These are phyloP conservation scores for Prosopocoilus inquinatus DNA, from an alignment of 2,888 invertebrate species.

Conservation along the genomic window DNA sequence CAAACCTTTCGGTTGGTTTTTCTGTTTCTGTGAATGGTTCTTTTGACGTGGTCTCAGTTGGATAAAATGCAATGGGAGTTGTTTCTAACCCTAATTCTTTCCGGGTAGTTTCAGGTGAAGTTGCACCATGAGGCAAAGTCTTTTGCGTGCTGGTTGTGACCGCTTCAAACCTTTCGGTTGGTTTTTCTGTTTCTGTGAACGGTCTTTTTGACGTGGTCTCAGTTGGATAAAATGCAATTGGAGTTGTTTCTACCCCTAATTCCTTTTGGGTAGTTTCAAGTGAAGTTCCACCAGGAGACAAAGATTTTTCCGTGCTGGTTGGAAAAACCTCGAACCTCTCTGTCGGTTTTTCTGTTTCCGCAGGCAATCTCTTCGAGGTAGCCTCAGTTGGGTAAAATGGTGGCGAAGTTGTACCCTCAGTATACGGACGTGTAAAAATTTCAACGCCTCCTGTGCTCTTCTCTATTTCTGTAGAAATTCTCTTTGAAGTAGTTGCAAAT, in stretches of 20 bases:
- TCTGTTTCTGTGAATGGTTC: conserved; percentile 21
- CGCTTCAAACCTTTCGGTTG: conserved; percentile 11
- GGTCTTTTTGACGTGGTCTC: conserved; percentile 13
- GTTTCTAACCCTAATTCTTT: no score
- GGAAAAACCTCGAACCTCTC: background rate
- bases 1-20: conserved; percentile 15
- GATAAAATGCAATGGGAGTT: background rate
- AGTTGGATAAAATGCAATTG: conserved; percentile 5
- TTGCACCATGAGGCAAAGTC: background rate
- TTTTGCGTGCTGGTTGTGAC: conserved; percentile 3
- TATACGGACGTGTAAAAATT: conserved; percentile 8
- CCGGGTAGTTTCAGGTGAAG: no score
- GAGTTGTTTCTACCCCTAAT: background rate
- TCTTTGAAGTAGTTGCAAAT: conserved; percentile 10
- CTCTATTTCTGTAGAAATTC: conserved; percentile 13
- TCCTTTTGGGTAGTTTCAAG: no score
- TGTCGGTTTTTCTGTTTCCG: background rate
- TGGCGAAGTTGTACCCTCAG: no score
- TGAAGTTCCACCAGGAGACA: background rate
- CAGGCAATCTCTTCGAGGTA: background rate
- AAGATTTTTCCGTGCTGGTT: background rate
- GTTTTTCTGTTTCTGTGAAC: conserved; percentile 21
- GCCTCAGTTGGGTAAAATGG: background rate
- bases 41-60: conserved; percentile 10
- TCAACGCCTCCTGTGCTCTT: conserved; percentile 14